Percentiles rank a stretch among this genome's conserved stretches.
phyloP scores from a whole-genome alignment of 2,888 invertebrate genomes.

The Clivina fossor region DNA sequence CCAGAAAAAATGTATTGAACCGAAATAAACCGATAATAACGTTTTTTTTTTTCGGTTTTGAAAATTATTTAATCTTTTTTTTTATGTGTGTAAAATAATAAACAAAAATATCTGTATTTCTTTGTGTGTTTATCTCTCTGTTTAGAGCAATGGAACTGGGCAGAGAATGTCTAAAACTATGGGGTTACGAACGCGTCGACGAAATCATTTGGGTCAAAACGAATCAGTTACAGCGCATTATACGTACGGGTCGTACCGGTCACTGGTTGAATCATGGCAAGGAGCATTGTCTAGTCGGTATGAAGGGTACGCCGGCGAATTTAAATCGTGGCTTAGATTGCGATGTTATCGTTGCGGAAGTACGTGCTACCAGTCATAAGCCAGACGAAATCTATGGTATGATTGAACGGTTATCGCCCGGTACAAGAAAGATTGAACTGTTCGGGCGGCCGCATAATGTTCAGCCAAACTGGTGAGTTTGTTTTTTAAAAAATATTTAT shows the following conservation, averaged over 20 bases:
- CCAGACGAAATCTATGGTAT: slow-evolving; percentile 99
- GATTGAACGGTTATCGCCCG: slow-evolving; percentile 93
- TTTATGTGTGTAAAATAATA: no score
- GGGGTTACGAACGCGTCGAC: slow-evolving; percentile 96
- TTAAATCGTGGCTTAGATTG: slow-evolving; percentile 93
- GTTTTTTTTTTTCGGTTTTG: background rate
- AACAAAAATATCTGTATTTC: no score
- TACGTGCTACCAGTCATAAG: slow-evolving; percentile 95
- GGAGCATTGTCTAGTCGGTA: slow-evolving; percentile 95
- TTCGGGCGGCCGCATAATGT: slow-evolving; percentile 97
- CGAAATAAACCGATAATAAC: background rate
- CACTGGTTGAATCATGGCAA: slow-evolving; percentile 99
- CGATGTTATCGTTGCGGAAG: slow-evolving; percentile 98
- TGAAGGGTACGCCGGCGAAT: slow-evolving; percentile 91
- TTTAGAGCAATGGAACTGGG: slow-evolving; percentile 95
- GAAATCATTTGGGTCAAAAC: slow-evolving; percentile 99
- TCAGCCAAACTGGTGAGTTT: slow-evolving; percentile 88
- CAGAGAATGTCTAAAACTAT: slow-evolving; percentile 89
- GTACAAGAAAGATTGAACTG: slow-evolving; percentile 94
- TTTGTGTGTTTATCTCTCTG: no score
- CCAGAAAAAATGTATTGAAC: no score
- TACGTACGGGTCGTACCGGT: slow-evolving; percentile 93
- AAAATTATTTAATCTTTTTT: no score
- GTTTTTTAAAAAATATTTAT: background rate
- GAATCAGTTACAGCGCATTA: slow-evolving; percentile 95